Evolutionary conservation across 1,140 invertebrate species (phyloP), one percentile per base, ranked within the genome.

Genomic region (Drosophila neocordata): DNA sequence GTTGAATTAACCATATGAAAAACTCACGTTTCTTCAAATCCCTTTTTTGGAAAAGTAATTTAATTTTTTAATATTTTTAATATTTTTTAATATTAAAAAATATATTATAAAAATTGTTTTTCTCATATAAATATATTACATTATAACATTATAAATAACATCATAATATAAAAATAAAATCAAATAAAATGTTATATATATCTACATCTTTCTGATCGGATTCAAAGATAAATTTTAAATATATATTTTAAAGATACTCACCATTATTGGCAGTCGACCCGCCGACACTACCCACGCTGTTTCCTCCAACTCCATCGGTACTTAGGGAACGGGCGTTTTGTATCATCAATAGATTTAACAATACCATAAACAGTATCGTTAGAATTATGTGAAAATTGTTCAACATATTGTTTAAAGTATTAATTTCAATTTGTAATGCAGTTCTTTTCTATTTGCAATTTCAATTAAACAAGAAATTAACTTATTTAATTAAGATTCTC

Each of bases 261-360:
- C 79, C 79, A 55, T 83, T 83, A 53, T 83, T 82, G 2, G 74
- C 70, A 8, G 79, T 72, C 11, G 79, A 75, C 15, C 75, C 79
- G 2, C 79, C 79, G 4, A 65, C 68, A 35, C 44, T 72, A 31
- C 53, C 53, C 53, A 69, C 58, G 8, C 48, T 44, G 31, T 53
- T 70, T 13, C 66, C 13, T 4, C 41, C 41, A 18, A 48, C 41
- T 48, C 41, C 66, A 35, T 72, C 69, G 34, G 69, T 83, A 53
- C 75, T 83, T 35, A 83, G 22, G 18, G 79, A 79, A 67, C 8
- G 4, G 8, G n/a, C 41, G 41, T 38, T 15, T 66, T 57, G 27
- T 38, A 48, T 48, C 6, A 18, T 12, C 31, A 71, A 8, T 12
- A 73, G 51, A 24, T 61, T 52, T 18, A 41, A 55, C 1, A 79